phyloP scores from a whole-genome alignment of 2,113 vertebrate genomes.

The Hystrix cristata region DNA sequence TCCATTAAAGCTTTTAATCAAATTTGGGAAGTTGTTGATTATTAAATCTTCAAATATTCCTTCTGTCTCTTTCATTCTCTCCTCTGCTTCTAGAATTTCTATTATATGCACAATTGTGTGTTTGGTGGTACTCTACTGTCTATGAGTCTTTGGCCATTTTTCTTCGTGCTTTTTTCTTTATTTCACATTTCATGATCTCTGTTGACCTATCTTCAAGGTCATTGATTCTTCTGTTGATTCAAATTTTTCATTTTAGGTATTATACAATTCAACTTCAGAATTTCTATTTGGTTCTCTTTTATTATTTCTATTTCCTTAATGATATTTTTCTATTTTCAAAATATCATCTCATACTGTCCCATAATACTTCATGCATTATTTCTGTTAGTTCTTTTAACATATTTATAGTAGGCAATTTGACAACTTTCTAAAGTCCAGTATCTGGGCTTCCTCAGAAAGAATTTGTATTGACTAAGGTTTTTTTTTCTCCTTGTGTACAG shows the following conservation, averaged over 20 bases:
- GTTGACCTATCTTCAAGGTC: neutral
- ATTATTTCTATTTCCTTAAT: neutral
- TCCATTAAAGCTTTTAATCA: neutral
- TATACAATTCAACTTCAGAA: neutral
- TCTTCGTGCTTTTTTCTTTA: neutral
- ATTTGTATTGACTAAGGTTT: neutral
- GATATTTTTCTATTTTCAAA: neutral
- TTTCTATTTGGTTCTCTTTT: constrained; percentile 2
- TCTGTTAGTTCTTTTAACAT: neutral
- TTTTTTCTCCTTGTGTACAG: neutral
- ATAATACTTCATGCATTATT: neutral
- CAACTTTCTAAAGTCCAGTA: neutral
- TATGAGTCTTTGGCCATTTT: neutral
- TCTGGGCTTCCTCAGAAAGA: constrained; percentile 3
- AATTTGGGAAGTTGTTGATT: neutral
- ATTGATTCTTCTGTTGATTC: neutral
- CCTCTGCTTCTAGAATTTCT: neutral
- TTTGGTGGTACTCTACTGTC: neutral
- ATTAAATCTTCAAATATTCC: neutral
- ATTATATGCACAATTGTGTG: neutral
- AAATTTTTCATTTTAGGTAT: neutral
- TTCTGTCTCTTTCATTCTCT: neutral
- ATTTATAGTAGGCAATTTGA: neutral
- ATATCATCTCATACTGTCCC: neutral
- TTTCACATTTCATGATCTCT: neutral